Evolutionary conservation across 2,888 invertebrate species (phyloP).

Genomic region (Gastracanthus pulcherrimus): DNA sequence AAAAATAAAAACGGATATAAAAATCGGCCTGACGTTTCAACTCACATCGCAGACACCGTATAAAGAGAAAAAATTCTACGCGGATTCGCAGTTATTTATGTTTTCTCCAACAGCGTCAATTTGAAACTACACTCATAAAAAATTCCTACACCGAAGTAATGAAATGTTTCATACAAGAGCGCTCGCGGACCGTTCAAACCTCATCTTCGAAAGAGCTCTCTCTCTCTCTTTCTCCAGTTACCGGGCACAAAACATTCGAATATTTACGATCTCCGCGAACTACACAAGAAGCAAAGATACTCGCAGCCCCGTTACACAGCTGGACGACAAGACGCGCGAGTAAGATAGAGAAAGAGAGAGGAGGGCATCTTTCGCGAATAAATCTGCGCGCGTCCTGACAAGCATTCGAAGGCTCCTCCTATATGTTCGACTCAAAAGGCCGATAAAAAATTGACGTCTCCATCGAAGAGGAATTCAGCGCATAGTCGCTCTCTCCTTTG

Average conservation of each 20-base stretch:
- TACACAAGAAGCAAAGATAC: neutral
- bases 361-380: conserved; percentile 28
- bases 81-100: too few relatives aligned
- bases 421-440: conserved; percentile 2
- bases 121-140: too few relatives aligned
- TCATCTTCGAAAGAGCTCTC: neutral
- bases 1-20: too few relatives aligned
- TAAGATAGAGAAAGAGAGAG: too few relatives aligned
- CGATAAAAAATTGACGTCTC: conserved; percentile 50
- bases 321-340: neutral
- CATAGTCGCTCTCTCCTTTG: neutral
- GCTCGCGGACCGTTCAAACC: neutral
- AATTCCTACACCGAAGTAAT: too few relatives aligned
- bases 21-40: too few relatives aligned
- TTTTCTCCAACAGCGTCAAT: too few relatives aligned
- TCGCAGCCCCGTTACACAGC: neutral
- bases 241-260: neutral
- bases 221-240: too few relatives aligned
- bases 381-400: conserved; percentile 32
- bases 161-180: too few relatives aligned
- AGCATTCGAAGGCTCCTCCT: neutral
- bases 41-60: too few relatives aligned
- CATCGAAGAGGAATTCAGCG: neutral
- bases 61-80: too few relatives aligned
- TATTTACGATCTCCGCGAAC: conserved; percentile 26